Conservation (phyloP, 2,888 invertebrate genomes). For the Caenorhabditis parvicauda region DNA sequence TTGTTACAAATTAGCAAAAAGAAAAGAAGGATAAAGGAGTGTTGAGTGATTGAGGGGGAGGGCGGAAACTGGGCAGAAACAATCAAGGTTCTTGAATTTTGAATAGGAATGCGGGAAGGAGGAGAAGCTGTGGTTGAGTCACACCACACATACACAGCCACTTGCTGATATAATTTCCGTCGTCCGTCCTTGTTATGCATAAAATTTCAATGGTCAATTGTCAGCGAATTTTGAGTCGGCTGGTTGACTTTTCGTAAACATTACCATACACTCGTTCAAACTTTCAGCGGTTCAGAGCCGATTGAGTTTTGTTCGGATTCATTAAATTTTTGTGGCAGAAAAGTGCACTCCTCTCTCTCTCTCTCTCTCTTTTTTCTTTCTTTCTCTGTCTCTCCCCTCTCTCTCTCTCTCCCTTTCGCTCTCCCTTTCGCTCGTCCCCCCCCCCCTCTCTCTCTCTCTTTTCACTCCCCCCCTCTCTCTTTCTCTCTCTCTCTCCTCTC, state of each 20-base stretch:
- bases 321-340: too few relatives aligned
- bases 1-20: background rate
- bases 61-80: slow-evolving; percentile 5
- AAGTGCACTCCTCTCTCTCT: too few relatives aligned
- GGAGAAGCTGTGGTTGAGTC: slow-evolving; percentile 19
- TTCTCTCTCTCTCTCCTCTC: slow-evolving; percentile 2
- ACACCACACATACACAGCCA: slow-evolving; percentile 12
- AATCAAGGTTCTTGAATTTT: slow-evolving; percentile 9
- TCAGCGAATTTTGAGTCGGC: too few relatives aligned
- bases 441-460: slow-evolving; percentile 2
- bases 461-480: background rate
- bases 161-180: too few relatives aligned
- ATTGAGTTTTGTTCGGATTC: too few relatives aligned
- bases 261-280: too few relatives aligned
- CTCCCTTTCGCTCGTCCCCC: slow-evolving; percentile 3
- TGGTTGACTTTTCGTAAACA: too few relatives aligned
- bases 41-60: slow-evolving; percentile 8
- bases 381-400: slow-evolving; percentile 7
- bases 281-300: too few relatives aligned
- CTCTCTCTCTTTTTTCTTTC: slow-evolving; percentile 15
- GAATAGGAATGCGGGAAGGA: background rate
- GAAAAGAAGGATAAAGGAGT: background rate
- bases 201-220: too few relatives aligned
- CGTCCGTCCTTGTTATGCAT: too few relatives aligned
- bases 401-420: slow-evolving; percentile 7